A percentile compares a stretch with the other conserved stretches of the same genome.
phyloP scores from a whole-genome alignment of 92 coral and sea anemone species.

The Parazoanthus swiftii region DNA sequence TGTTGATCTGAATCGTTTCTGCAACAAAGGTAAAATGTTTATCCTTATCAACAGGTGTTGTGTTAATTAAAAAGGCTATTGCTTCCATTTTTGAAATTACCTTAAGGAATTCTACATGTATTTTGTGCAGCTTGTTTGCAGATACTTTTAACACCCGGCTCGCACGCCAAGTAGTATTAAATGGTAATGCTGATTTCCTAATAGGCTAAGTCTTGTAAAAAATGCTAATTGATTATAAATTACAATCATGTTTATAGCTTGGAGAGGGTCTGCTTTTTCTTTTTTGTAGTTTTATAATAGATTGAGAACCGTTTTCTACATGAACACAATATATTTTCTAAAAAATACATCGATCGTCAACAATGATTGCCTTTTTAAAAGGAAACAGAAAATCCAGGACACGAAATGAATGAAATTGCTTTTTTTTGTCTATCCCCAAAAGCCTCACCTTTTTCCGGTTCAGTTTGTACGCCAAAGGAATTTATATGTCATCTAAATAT shows the following conservation, averaged over 20 bases:
- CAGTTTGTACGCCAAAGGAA: neutral
- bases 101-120: neutral
- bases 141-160: neutral
- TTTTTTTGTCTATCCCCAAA: neutral
- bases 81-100: neutral
- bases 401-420: neutral
- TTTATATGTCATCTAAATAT: slow-evolving; percentile 17
- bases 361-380: no score
- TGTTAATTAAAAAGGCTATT: neutral
- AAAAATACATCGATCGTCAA: neutral
- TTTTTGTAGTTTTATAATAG: neutral
- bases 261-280: neutral
- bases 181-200: neutral
- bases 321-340: no score
- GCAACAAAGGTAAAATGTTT: neutral
- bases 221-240: neutral
- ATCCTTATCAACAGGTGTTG: neutral
- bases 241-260: neutral
- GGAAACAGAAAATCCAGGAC: neutral
- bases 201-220: neutral
- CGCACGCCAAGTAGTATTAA: neutral
- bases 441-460: neutral
- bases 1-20: neutral
- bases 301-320: no score
- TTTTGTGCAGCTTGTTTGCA: neutral